These are phyloP conservation scores for Mimachlamys varia DNA, from an alignment of 2,888 invertebrate genomes.

Conservation along the genomic window DNA sequence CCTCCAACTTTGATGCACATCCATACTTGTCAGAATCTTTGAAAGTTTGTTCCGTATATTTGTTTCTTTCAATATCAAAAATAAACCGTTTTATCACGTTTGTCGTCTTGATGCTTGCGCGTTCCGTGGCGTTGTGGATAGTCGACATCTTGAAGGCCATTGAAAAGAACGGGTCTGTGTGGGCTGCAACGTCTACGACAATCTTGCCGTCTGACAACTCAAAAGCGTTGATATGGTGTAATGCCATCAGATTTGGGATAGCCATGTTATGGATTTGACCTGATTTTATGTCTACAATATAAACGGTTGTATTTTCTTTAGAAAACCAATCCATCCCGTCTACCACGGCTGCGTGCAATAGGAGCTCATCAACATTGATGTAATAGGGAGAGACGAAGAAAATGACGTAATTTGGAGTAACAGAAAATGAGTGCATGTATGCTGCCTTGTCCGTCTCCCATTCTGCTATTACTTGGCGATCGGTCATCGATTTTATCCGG, in stretches of 20 bases:
- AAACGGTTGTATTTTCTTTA: conserved; percentile 59
- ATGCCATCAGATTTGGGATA: conserved; percentile 65
- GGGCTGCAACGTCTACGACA: conserved; percentile 66
- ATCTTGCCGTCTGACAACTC: conserved; percentile 59
- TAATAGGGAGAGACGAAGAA: conserved; percentile 71
- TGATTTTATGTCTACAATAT: conserved; percentile 66
- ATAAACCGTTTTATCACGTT: conserved; percentile 46
- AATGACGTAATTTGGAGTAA: conserved; percentile 70
- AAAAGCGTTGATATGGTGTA: conserved; percentile 76
- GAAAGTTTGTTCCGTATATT: conserved; percentile 42
- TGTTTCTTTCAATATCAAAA: conserved; percentile 42
- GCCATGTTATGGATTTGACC: conserved; percentile 59
- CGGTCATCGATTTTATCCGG: conserved; percentile 63
- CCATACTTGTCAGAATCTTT: conserved; percentile 48
- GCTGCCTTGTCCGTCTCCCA: conserved; percentile 66
- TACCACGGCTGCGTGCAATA: conserved; percentile 61
- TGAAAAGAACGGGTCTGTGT: conserved; percentile 61
- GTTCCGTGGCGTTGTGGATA: conserved; percentile 55
- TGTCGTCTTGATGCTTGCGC: conserved; percentile 55
- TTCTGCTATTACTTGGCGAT: conserved; percentile 65
- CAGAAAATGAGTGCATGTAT: conserved; percentile 77
- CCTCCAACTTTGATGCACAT: conserved; percentile 64
- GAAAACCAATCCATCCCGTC: conserved; percentile 69
- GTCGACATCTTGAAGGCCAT: conserved; percentile 57
- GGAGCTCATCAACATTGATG: conserved; percentile 66